Evolutionary conservation across 2,797 vertebrate species (phyloP).

Genomic region (Amblyopsis hoosieri): DNA sequence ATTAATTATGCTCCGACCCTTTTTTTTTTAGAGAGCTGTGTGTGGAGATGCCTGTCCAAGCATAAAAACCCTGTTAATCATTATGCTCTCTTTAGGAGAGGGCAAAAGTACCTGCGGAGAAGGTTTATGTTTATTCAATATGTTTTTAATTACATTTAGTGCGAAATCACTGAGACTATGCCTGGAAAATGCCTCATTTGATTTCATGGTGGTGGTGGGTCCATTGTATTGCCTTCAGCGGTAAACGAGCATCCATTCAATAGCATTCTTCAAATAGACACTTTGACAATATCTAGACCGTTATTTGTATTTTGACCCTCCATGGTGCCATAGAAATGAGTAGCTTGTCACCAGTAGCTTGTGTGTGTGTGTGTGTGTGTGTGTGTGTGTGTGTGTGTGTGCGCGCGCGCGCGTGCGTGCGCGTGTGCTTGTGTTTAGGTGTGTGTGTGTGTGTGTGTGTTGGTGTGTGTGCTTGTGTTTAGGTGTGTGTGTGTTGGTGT

Average conservation of each 20-base stretch:
- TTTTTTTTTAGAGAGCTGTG: not conserved
- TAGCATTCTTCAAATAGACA: constrained; percentile 4
- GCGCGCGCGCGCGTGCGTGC: too few species aligned
- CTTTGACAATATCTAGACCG: constrained; percentile 16
- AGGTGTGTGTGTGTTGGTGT: too few species aligned
- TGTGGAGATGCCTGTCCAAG: constrained; percentile 20
- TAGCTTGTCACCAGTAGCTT: too few species aligned
- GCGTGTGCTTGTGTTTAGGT: too few species aligned
- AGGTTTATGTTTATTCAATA: constrained; percentile 55
- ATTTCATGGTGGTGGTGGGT: constrained; percentile 16
- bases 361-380: too few species aligned
- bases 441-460: too few species aligned
- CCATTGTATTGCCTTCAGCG: constrained; percentile 17
- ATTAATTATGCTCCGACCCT: constrained; percentile 9
- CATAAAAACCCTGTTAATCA: constrained; percentile 38
- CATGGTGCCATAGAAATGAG: not conserved
- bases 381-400: too few species aligned
- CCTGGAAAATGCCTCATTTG: constrained; percentile 26
- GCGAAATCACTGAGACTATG: constrained; percentile 42
- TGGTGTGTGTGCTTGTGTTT: too few species aligned
- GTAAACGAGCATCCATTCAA: constrained; percentile 4
- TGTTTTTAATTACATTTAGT: constrained; percentile 53
- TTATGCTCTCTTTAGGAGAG: constrained; percentile 20
- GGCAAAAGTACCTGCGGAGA: constrained; percentile 17
- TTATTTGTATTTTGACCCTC: constrained; percentile 5